Percentiles rank a stretch among this genome's conserved stretches.
phyloP scores from a whole-genome alignment of 2,113 vertebrate genomes.

The Gracilinanus agilis region DNA sequence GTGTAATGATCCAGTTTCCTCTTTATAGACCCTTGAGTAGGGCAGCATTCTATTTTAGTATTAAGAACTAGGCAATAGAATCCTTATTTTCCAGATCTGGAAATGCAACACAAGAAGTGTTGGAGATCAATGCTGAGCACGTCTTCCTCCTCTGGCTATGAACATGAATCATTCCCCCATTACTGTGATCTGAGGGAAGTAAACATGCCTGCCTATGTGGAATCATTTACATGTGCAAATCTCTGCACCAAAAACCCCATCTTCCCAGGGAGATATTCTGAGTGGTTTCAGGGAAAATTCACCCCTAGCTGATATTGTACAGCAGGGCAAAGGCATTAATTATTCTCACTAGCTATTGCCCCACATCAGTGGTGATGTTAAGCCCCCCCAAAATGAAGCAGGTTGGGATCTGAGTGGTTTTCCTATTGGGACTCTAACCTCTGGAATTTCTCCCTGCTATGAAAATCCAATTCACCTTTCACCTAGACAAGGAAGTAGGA shows the following conservation, averaged over 20 bases:
- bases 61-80: not conserved
- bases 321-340: not conserved
- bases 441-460: not conserved
- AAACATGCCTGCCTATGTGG: not conserved
- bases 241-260: conserved; percentile 27
- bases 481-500: not conserved
- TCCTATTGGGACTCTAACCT: too few relatives aligned
- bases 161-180: conserved; percentile 27
- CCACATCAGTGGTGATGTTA: not conserved
- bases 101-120: not conserved
- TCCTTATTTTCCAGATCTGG: not conserved
- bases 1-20: not conserved
- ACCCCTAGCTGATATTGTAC: not conserved
- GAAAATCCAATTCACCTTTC: not conserved
- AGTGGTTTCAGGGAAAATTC: not conserved
- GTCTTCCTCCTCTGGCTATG: not conserved
- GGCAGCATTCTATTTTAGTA: not conserved
- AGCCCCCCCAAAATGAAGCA: not conserved
- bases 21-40: not conserved
- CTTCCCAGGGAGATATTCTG: accelerated
- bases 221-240: conserved; percentile 9
- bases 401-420: not conserved
- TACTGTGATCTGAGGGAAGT: not conserved
- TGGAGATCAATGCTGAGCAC: not conserved
- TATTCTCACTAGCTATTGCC: not conserved